phyloP scores from a whole-genome alignment of 1,140 invertebrate genomes.

The Tribolium castaneum region DNA sequence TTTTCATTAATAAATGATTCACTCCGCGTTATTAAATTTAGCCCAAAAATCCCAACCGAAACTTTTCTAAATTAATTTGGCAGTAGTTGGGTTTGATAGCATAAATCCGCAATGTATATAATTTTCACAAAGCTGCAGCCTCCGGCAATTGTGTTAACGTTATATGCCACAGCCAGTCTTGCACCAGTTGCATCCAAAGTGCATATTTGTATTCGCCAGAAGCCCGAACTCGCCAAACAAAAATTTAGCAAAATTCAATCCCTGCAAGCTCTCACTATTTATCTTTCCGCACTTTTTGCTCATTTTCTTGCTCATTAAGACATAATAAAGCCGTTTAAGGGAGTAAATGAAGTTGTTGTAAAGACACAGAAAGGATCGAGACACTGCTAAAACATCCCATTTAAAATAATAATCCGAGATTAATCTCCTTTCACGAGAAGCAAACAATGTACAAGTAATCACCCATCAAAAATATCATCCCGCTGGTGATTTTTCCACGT shows the following conservation, averaged over 20 bases:
- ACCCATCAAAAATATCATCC: neutral
- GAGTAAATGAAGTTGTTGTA: neutral
- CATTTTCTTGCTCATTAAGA: neutral
- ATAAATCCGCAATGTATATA: neutral
- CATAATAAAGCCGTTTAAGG: neutral
- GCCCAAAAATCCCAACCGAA: neutral
- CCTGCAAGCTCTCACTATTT: neutral
- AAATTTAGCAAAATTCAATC: neutral
- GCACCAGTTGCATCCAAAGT: neutral
- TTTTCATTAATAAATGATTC: constrained; percentile 29
- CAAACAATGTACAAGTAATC: neutral
- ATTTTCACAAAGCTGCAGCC: neutral
- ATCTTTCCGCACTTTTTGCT: neutral
- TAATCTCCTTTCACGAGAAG: neutral
- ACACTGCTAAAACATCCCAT: neutral
- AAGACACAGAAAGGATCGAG: neutral
- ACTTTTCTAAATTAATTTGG: neutral
- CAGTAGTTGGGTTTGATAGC: neutral
- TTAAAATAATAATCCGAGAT: neutral
- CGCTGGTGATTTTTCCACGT: neutral
- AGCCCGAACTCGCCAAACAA: neutral
- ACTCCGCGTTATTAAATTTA: constrained; percentile 13
- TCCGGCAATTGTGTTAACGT: neutral
- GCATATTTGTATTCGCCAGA: neutral
- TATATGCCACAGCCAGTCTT: neutral